Conservation (phyloP, 2,113 vertebrate species). For the Trachemys scripta region DNA sequence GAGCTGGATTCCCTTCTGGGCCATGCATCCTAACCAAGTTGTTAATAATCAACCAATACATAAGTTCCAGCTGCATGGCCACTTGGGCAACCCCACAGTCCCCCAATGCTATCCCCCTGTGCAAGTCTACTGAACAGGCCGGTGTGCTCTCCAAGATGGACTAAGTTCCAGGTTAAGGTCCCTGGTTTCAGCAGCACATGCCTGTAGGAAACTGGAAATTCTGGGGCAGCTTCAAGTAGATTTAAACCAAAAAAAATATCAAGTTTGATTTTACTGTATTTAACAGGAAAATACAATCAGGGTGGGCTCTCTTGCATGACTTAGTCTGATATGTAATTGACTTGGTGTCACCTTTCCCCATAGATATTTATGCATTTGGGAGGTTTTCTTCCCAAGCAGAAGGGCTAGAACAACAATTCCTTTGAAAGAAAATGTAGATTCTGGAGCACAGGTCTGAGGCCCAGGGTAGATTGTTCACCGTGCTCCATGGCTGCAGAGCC, state of each 20-base stretch:
- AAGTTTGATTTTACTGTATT: background rate
- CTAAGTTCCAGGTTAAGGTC: background rate
- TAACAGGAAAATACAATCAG: background rate
- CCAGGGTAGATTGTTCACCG: too few relatives aligned
- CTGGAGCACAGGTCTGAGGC: background rate
- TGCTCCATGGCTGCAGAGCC: background rate
- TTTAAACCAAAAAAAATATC: background rate
- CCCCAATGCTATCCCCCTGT: background rate
- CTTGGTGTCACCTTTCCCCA: background rate
- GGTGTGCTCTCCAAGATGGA: accelerated
- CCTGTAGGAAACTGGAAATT: background rate
- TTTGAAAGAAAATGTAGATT: background rate
- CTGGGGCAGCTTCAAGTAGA: background rate
- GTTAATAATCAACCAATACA: constrained; percentile 20
- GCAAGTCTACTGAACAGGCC: accelerated
- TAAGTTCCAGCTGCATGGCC: constrained; percentile 63
- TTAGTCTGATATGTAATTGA: background rate
- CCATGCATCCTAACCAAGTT: background rate
- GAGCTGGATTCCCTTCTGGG: background rate
- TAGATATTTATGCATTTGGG: accelerated
- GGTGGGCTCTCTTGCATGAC: background rate
- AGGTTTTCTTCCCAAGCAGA: background rate
- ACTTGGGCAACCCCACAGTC: constrained; percentile 46
- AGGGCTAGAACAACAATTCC: background rate
- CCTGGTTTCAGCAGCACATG: background rate